phyloP scores from a whole-genome alignment of 2,888 invertebrate species.

The Galerucella calmariensis region DNA sequence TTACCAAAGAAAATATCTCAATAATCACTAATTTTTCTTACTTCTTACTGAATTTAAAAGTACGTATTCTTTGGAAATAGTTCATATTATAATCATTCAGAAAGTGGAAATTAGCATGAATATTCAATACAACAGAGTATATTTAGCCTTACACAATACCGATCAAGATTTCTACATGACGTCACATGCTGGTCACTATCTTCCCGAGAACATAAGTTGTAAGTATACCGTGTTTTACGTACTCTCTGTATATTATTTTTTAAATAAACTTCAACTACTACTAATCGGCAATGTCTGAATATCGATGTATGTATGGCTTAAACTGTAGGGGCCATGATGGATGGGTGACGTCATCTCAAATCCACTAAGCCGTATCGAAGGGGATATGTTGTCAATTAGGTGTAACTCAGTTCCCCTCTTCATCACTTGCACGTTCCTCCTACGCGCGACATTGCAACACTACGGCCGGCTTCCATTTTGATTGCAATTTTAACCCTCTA shows the following conservation, averaged over 20 bases:
- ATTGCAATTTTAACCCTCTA: conserved; percentile 38
- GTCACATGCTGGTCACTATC: no score
- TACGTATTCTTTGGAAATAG: no score
- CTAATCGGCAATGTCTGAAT: conserved; percentile 7
- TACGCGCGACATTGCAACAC: conserved; percentile 34
- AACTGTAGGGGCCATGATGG: conserved; percentile 39
- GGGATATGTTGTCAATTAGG: conserved; percentile 59
- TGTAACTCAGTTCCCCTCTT: conserved; percentile 46
- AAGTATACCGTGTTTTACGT: neutral
- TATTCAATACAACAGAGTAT: no score
- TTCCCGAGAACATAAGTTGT: neutral
- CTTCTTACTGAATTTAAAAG: no score
- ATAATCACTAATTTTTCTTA: no score
- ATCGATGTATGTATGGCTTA: conserved; percentile 7
- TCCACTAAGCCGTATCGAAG: conserved; percentile 53
- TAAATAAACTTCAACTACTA: neutral
- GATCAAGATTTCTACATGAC: no score
- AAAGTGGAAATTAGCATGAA: no score
- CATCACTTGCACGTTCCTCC: conserved; percentile 14
- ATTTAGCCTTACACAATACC: no score
- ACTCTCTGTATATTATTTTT: neutral
- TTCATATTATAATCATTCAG: no score
- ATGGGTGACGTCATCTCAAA: conserved; percentile 40
- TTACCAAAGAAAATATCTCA: no score
- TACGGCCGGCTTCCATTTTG: conserved; percentile 40